Base-by-base conservation (phyloP, 2,113 vertebrate species). In the Cyprinodon brontotheroides region DNA sequence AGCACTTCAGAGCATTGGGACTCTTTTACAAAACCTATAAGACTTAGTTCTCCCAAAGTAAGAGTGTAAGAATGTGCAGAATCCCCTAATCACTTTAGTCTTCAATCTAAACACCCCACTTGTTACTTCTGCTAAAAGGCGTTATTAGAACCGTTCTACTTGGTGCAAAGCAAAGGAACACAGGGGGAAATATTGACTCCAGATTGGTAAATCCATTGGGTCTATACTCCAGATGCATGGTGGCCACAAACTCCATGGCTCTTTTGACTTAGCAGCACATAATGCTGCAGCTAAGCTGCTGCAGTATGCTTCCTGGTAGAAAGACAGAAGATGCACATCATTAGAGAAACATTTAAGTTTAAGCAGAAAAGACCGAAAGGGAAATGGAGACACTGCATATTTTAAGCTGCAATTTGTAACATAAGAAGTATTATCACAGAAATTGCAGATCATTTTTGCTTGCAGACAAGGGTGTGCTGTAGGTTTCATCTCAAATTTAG, bases 291-390 rank as follows among this genome's bases (percentile, higher is more conserved):
- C 72, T 74, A 17, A 63, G 65, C 71, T 67, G 77, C 85, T 61
- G 70, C 64, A 57, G 74, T 77, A n/a, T n/a, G n/a, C n/a, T n/a
- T n/a, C n/a, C n/a, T n/a, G n/a, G n/a, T n/a, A n/a, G 29, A 29
- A 29, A 29, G 74, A 64, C 68, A 80, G 64, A 70, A 74, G 69
- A 75, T 85, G 80, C 67, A 76, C 67, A 77, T 89, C 86, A 84
- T 76, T 63, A 67, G 70, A 77, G 79, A 53, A 80, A 83, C 70
- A 76, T 61, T 62, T 78, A 74, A 80, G 74, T 47, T 62, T 66
- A 64, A 68, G 79, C 79, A 10, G 48, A 77, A 61, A 74, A 65
- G 53, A 85, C 74, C 61, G 53, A 50, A 67, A 67, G 10, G 3
- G 22, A 70, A 66, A 45, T 29, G 45, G 59, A 69, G 61, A 63